Evolutionary conservation across 1,140 invertebrate species (phyloP).

Genomic region (Orius insidiosus): DNA sequence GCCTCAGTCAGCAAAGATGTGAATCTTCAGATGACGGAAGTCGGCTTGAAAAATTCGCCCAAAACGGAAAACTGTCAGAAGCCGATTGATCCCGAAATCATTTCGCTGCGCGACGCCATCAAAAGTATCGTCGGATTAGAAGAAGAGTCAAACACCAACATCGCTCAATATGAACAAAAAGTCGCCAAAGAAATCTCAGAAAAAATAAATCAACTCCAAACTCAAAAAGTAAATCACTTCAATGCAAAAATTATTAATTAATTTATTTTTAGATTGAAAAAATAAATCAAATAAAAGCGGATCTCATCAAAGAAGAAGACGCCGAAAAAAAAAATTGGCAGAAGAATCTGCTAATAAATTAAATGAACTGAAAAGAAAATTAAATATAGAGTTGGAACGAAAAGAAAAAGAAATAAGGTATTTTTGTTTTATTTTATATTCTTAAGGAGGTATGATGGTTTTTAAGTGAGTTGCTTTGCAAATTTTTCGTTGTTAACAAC

Average conservation of each 20-base stretch:
- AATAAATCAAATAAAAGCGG: neutral
- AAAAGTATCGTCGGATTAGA: neutral
- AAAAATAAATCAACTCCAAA: slow-evolving; percentile 10
- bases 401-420: slow-evolving; percentile 16
- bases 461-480: neutral
- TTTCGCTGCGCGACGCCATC: too few relatives aligned
- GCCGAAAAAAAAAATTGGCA: slow-evolving; percentile 6
- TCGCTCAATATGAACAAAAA: neutral
- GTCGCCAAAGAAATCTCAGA: slow-evolving; percentile 10
- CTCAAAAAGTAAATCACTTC: neutral
- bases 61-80: too few relatives aligned
- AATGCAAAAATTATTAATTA: too few relatives aligned
- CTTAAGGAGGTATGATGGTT: neutral
- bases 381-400: slow-evolving; percentile 13
- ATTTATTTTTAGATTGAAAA: slow-evolving; percentile 1
- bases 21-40: too few relatives aligned
- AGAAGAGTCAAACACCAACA: neutral
- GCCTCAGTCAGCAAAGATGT: too few relatives aligned
- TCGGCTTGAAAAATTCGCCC: too few relatives aligned
- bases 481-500: neutral
- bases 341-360: slow-evolving; percentile 14
- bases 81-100: too few relatives aligned
- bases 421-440: slow-evolving; percentile 1
- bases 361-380: slow-evolving; percentile 12
- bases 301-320: slow-evolving; percentile 7